A percentile compares a stretch with the other conserved stretches of the same genome.
phyloP scores from a whole-genome alignment of 2,113 vertebrate genomes.

The Colinus virginianus region DNA sequence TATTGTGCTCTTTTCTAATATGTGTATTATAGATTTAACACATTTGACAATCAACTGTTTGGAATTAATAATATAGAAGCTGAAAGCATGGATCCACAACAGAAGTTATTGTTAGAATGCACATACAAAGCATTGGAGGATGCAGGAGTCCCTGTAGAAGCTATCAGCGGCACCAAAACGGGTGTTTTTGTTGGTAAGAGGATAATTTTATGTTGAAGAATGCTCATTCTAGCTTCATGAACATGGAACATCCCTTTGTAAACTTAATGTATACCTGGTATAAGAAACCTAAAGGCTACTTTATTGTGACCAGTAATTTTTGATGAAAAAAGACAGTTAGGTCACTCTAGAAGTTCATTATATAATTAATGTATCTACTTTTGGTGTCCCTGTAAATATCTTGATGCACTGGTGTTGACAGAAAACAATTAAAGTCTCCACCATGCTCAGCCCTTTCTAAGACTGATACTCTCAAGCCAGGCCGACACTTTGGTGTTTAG shows the following conservation, averaged over 20 bases:
- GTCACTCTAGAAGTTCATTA: background rate
- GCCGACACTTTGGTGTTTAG: background rate
- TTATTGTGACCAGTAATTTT: background rate
- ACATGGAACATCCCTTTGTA: background rate
- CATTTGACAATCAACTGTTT: constrained; percentile 87
- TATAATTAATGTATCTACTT: background rate
- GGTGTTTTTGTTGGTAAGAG: constrained; percentile 84
- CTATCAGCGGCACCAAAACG: constrained; percentile 80
- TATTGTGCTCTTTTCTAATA: background rate
- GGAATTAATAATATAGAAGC: constrained; percentile 82
- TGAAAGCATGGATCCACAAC: constrained; percentile 84
- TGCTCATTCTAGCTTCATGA: background rate
- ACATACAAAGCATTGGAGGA: constrained; percentile 84
- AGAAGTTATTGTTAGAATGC: constrained; percentile 85
- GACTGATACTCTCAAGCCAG: background rate
- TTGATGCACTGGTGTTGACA: background rate
- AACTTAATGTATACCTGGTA: background rate
- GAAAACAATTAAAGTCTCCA: background rate
- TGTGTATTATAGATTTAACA: constrained; percentile 79
- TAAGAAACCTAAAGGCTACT: background rate
- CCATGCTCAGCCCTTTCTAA: background rate
- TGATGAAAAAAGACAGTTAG: background rate
- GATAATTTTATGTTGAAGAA: background rate
- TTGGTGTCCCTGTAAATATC: background rate
- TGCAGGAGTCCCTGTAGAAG: constrained; percentile 79